Evolutionary conservation across 1,140 invertebrate genomes (phyloP), one percentile per base, ranked within the genome.

Genomic region (Drosophila azteca): DNA sequence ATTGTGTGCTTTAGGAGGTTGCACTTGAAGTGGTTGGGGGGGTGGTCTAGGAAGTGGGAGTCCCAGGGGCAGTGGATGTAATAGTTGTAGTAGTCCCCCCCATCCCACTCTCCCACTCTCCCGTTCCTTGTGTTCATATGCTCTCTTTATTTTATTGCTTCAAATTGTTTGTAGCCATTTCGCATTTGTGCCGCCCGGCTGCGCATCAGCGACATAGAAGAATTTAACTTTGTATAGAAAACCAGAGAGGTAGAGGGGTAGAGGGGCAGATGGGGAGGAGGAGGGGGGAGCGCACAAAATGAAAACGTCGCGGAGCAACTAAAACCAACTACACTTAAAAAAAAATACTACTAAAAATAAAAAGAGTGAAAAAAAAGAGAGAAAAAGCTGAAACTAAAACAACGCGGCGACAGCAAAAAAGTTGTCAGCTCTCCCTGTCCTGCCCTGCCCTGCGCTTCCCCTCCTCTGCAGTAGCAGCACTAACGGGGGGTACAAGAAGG

Each of bases 141-240:
- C 83, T 68, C 83, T 87, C 83, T 87, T 78, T 88, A 87, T 88
- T 88, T 88, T 87, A 87, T 87, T 87, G 82, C 82, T 72, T 87
- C 82, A 87, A 87, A 87, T 87, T 87, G 82, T 87, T 87, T 87
- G 82, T 88, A 82, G 82, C 82, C 82, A 87, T 88, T 87, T 88
- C 82, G 82, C 83, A 88, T 87, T 87, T 87, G 82, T 87, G 82
- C 82, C 75, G 82, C 83, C 75, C 70, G 78, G 79, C 77, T 87
- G 82, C 83, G 57, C 77, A 80, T 69, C 75, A 74, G 64, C 75
- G 77, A 79, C 77, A 60, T 74, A 88, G 82, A 81, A 87, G 76
- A 83, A 87, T 87, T 87, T 87, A 87, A 87, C 82, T 87, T 82
- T 87, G 75, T 87, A 75, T 48, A 11, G 35, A 87, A 72, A 83